Base-by-base conservation (phyloP, 2,888 invertebrate species). In the Anoplius nigerrimus region DNA sequence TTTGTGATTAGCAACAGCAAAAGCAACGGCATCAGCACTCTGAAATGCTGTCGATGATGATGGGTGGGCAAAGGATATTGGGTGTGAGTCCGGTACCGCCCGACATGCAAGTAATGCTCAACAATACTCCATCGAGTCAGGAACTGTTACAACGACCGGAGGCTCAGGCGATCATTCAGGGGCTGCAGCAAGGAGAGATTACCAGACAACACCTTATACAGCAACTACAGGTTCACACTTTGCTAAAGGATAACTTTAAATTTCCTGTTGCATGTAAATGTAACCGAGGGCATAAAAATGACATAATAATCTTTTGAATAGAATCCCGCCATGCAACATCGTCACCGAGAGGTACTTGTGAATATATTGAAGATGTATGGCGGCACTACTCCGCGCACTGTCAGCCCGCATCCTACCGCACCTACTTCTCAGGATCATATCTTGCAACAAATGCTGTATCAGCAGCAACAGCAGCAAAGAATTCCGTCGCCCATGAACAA, bases 111-210 rank as follows among this genome's bases (percentile, higher is more conserved):
- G 86, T 88, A 87, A 85, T 90, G 87, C 82, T 91, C 77, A 87
- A 89, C 84, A 89, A 89, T 83, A 84, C 87, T 80, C 88, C 89
- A 82, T 88, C 90, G 80, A 91, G 93, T 80, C 89, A 93, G 56
- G 94, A 94, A 72, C 88, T 94, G 75, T 86, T 94, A 67, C 93
- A 93, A 86, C 89, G 94, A 73, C 94, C 94, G 0, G 95, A 95
- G 85, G 94, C 94, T 15, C 94, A 94, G 87, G 94, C 94, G 56
- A 93, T 95, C 68, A 91, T 95, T 77, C 93, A 94, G 88, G 94
- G 94, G 76, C 89, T 95, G 83, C 92, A 93, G 82, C 92, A 93
- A 21, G 95, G 95, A 66, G 95, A 95, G 88, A 93, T 95, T 68
- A 94, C 95, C 1, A 91, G 92, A 27, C 93, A 93, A 82, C 93